Conservation (phyloP, 2,797 vertebrate genomes). For the Peromyscus melanophrys region DNA sequence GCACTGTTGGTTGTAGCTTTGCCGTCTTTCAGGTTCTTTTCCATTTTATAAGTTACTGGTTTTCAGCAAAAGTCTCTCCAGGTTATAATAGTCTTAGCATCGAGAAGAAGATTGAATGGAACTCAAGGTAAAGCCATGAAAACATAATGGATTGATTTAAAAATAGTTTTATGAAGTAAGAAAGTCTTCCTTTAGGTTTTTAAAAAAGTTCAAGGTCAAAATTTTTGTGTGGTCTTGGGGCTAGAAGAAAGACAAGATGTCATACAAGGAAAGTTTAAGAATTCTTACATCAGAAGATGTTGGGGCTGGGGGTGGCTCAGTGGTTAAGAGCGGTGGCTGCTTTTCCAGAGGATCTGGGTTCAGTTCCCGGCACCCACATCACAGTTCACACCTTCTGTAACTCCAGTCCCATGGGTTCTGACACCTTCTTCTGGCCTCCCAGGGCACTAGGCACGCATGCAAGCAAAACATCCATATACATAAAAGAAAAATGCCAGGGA, state of each 20-base stretch:
- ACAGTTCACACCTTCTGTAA: background rate
- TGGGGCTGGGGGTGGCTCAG: background rate
- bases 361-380: background rate
- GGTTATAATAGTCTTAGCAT: conserved; percentile 93
- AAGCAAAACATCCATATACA: background rate
- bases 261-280: background rate
- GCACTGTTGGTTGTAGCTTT: conserved; percentile 94
- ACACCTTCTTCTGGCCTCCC: background rate
- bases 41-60: conserved; percentile 95
- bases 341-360: background rate
- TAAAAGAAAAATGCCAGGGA: background rate
- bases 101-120: conserved; percentile 99
- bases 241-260: conserved; percentile 46
- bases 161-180: background rate
- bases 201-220: conserved; percentile 12
- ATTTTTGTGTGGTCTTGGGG: conserved; percentile 23
- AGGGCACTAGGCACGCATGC: background rate
- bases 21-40: conserved; percentile 96
- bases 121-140: conserved; percentile 94
- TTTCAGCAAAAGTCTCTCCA: conserved; percentile 92
- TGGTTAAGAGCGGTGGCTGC: background rate
- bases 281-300: background rate
- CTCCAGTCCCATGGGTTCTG: background rate
- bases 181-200: background rate
- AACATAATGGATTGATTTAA: background rate